phyloP scores from a whole-genome alignment of 1,140 invertebrate genomes.

The Drosophila serrata region DNA sequence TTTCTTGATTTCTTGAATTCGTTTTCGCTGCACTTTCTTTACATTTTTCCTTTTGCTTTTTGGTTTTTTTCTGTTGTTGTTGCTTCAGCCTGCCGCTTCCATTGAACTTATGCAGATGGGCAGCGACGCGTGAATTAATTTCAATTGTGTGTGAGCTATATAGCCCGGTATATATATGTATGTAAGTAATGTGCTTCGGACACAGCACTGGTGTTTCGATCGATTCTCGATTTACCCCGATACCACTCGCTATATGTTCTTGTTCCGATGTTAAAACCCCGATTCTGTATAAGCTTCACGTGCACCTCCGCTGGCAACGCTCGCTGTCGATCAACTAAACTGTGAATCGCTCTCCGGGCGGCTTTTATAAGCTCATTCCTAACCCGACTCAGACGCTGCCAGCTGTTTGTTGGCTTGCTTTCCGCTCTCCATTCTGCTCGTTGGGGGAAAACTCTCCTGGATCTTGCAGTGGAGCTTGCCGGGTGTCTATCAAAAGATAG shows the following conservation, averaged over 20 bases:
- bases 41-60: conserved; percentile 33
- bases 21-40: conserved; percentile 43
- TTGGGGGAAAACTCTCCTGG: conserved; percentile 6
- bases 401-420: conserved; percentile 40
- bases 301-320: conserved; percentile 54
- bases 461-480: conserved; percentile 15
- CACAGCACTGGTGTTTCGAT: conserved; percentile 14
- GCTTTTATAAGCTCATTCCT: conserved; percentile 59
- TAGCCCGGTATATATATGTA: conserved; percentile 32
- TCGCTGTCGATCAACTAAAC: conserved; percentile 64
- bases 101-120: conserved; percentile 78
- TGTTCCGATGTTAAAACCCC: not conserved
- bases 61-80: conserved; percentile 12
- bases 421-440: conserved; percentile 15
- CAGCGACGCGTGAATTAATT: conserved; percentile 73
- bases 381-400: conserved; percentile 38
- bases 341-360: conserved; percentile 49
- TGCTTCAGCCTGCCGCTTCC: conserved; percentile 49
- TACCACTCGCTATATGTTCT: conserved; percentile 4
- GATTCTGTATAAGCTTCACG: conserved; percentile 16
- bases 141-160: conserved; percentile 65
- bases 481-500: too few species aligned
- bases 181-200: conserved; percentile 69
- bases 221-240: conserved; percentile 4
- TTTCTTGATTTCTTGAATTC: conserved; percentile 29